Evolutionary conservation across 1,140 invertebrate genomes (phyloP), one percentile per base, ranked within the genome.

Genomic region (Neotoxoptera formosana): DNA sequence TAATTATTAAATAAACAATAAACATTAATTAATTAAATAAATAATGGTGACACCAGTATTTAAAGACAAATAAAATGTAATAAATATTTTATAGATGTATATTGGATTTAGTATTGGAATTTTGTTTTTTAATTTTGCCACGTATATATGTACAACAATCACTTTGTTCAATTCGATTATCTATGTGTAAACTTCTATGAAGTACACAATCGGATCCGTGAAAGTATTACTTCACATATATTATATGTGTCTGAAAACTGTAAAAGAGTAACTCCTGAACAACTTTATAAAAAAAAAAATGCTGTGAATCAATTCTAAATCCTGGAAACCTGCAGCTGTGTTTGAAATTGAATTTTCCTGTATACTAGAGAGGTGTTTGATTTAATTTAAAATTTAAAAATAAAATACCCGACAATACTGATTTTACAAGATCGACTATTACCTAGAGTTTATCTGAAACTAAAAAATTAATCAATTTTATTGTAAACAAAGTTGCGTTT

Each of bases 341-440:
- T 89, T 89, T 36, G 87, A 89, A 89, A 89, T 53, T 36, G n/a
- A 89, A 89, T 53, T 53, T 36, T 4, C 9, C 20, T 7, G 47
- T 34, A 89, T 36, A 34, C 9, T 11, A 25, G 14, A 0, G 23
- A 25, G 3, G 11, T 41, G 48, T 89, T 89, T 41, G 51, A 56
- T 89, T 89, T 41, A 56, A 89, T 56, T 89, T 41, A 23, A 53
- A 23, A 53, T 47, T 47, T 25, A 84, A 84, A 87, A 87, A 87
- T 87, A 87, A 87, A 41, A n/a, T 20, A 87, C 30, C 11, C 1
- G 7, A 25, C 7, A 8, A 83, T 83, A 23, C 34, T 76, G 41
- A 9, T 84, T 25, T 84, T 30, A 30, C 14, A 23, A 41, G 45
- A 86, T 86, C 84, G 25, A 30, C 23, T 17, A 25, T 17, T 14